Conservation (phyloP, 2,888 invertebrate genomes). For the Augochlorella aurata region DNA sequence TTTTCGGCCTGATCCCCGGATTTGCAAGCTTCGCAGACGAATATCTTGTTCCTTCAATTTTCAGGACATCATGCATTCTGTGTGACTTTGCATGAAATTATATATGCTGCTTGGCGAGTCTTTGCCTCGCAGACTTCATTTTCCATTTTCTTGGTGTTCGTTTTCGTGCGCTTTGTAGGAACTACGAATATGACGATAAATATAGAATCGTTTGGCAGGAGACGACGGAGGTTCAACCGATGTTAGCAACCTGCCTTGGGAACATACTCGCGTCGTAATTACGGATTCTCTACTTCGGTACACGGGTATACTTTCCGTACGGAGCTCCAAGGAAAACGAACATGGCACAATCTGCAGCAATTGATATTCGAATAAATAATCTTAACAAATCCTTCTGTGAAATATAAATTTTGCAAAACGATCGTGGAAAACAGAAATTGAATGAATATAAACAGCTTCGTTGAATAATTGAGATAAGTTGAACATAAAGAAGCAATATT, state of each 20-base stretch:
- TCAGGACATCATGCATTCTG: not conserved
- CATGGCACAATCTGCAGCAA: no score
- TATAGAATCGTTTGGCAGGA: not conserved
- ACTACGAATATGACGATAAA: conserved; percentile 7
- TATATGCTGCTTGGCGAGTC: conserved; percentile 10
- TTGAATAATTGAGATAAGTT: no score
- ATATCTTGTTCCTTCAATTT: not conserved
- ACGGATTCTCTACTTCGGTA: no score
- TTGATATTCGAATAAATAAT: no score
- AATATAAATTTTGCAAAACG: no score
- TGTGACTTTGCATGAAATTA: conserved; percentile 38
- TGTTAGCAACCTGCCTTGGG: not conserved
- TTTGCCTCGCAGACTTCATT: not conserved
- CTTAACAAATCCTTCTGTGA: no score
- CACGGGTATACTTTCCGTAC: no score
- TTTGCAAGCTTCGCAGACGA: not conserved
- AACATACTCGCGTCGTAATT: not conserved
- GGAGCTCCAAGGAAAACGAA: no score
- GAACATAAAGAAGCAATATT: no score
- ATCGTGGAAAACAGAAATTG: no score
- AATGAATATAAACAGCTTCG: no score
- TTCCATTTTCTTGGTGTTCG: conserved; percentile 4
- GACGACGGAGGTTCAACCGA: not conserved
- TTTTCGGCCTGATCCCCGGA: not conserved
- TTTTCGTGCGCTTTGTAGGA: not conserved